phyloP scores from a whole-genome alignment of 2,797 vertebrate species.

The Bradypodion ventrale region DNA sequence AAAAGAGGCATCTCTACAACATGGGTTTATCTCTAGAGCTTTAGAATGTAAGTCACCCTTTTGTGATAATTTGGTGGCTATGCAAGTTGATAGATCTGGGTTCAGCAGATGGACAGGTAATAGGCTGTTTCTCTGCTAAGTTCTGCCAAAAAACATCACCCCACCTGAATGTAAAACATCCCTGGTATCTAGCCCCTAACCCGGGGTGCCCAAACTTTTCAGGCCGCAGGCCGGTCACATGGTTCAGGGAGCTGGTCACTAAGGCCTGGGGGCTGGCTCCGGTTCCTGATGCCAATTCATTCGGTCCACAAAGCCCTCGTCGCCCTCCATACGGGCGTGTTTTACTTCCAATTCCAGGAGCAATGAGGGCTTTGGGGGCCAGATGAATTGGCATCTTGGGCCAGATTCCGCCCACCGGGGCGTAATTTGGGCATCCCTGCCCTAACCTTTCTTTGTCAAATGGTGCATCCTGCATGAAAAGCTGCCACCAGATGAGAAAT shows the following conservation, averaged over 20 bases:
- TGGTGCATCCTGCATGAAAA: constrained; percentile 32
- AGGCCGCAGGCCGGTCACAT: no score
- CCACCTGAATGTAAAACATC: constrained; percentile 48
- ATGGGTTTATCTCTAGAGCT: neutral
- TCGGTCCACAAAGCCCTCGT: no score
- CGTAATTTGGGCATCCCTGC: no score
- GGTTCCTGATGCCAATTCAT: no score
- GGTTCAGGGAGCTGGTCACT: no score
- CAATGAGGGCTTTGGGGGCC: no score
- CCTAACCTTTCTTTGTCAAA: constrained; percentile 41
- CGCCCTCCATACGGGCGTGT: no score
- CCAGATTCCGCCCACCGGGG: no score
- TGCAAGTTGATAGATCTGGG: constrained; percentile 1
- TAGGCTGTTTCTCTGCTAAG: accelerated
- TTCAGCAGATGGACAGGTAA: constrained; percentile 43
- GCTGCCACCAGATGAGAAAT: constrained; percentile 27
- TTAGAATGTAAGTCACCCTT: neutral
- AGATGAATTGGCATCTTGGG: no score
- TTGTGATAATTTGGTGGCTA: neutral
- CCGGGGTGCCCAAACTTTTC: no score
- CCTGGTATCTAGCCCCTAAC: constrained; percentile 41
- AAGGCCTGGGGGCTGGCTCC: no score
- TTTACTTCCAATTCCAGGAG: no score
- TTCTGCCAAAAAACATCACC: constrained; percentile 56
- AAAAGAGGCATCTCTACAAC: neutral